Evolutionary conservation across 2,888 invertebrate genomes (phyloP).

Genomic region (Plusia festucae): DNA sequence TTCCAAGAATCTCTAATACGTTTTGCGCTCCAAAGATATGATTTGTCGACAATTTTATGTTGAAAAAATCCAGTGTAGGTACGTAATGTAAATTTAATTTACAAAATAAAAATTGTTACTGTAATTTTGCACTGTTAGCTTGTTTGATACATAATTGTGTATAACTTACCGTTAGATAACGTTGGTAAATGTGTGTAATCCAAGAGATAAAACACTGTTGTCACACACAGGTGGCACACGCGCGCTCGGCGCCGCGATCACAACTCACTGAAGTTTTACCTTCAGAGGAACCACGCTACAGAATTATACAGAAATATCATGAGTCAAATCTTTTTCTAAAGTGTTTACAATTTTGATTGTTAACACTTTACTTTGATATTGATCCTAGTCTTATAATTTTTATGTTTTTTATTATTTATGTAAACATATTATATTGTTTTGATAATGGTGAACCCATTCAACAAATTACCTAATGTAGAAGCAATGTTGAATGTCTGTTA

Average conservation of each 20-base stretch:
- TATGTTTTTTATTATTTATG: too few species aligned
- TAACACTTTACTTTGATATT: too few species aligned
- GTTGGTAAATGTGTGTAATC: constrained; percentile 21
- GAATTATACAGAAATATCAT: constrained; percentile 23
- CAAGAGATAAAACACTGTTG: constrained; percentile 35
- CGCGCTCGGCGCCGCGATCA: constrained; percentile 36
- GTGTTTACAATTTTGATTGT: too few species aligned
- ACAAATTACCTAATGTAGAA: too few species aligned
- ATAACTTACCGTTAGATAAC: not conserved
- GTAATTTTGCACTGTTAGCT: not conserved
- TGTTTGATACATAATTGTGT: not conserved
- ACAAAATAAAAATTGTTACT: not conserved
- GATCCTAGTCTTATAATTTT: too few species aligned
- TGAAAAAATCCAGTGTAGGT: not conserved
- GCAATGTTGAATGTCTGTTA: too few species aligned
- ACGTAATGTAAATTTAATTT: not conserved
- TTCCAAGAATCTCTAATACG: not conserved
- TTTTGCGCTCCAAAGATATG: not conserved
- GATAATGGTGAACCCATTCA: too few species aligned
- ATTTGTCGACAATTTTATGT: not conserved
- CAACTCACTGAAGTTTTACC: constrained; percentile 38
- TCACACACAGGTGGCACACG: constrained; percentile 39
- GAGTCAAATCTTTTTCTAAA: too few species aligned
- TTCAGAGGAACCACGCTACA: not conserved
- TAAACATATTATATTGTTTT: too few species aligned